A percentile compares a stretch with the other conserved stretches of the same genome.
These are phyloP conservation scores for Matsumyia berberina DNA, from an alignment of 2,888 invertebrate species.

Conservation along the genomic window DNA sequence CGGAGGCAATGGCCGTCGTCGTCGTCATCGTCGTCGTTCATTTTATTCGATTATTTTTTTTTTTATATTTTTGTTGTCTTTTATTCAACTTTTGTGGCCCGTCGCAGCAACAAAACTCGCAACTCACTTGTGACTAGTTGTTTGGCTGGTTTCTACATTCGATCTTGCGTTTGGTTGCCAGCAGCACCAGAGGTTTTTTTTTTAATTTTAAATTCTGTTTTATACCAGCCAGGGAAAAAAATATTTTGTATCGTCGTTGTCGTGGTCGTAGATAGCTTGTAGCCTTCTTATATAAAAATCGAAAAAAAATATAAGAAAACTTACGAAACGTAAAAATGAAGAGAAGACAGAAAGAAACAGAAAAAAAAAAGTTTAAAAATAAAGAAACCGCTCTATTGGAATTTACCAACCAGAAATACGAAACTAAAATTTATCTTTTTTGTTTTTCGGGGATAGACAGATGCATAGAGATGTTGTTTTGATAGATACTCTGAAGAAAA, in stretches of 20 bases:
- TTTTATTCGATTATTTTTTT: constrained; percentile 66
- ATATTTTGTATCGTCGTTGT: constrained; percentile 50
- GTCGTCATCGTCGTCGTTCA: constrained; percentile 67
- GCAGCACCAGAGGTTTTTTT: constrained; percentile 55
- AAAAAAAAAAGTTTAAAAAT: constrained; percentile 52
- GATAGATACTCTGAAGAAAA: constrained; percentile 38
- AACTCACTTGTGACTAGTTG: constrained; percentile 75
- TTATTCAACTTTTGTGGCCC: constrained; percentile 68
- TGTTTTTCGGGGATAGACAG: constrained; percentile 31
- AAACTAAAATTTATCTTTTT: constrained; percentile 36
- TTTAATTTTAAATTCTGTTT: constrained; percentile 47
- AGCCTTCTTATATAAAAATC: constrained; percentile 57
- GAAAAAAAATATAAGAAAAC: constrained; percentile 60
- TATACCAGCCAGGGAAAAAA: constrained; percentile 62
- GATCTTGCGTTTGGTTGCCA: constrained; percentile 66
- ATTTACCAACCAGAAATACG: constrained; percentile 60
- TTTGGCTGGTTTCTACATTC: constrained; percentile 75
- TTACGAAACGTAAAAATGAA: constrained; percentile 63
- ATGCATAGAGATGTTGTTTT: constrained; percentile 44
- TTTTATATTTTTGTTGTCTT: constrained; percentile 61
- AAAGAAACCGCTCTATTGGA: constrained; percentile 39
- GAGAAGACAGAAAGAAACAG: constrained; percentile 43
- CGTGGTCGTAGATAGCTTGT: constrained; percentile 24
- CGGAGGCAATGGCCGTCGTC: constrained; percentile 58
- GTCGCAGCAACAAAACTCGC: constrained; percentile 67